Evolutionary conservation across 2,888 invertebrate species (phyloP), one percentile per base, ranked within the genome.

Genomic region (Limnephilus marmoratus): DNA sequence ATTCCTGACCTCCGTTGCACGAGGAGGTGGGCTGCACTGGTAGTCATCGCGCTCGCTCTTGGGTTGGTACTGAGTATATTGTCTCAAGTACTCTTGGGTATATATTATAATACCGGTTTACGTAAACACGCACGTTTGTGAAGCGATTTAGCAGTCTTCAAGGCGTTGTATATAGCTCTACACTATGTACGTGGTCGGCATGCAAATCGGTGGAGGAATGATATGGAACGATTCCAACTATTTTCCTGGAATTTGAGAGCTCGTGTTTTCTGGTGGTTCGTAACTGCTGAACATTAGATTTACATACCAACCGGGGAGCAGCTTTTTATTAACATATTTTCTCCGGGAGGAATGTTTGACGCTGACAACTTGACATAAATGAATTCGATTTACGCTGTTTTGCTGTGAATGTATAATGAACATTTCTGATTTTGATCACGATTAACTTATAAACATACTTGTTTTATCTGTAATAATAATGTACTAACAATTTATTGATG

Each of bases 101-200:
- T 91, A 91, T 82, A 53, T 68, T 34, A 24, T n/a, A 85, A 83
- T 90, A 87, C 90, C 82, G 81, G 87, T 90, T 90, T 88, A 90
- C 86, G 90, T 92, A 90, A 92, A 90, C 92, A 90, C 90, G 92
- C 92, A 81, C 87, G 92, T 92, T 92, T 85, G 91, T 85, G 68
- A 86, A 81, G 24, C 85, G 81, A 81, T 91, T 91, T 80, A 91
- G 91, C 91, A 90, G 91, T 91, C 91, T 90, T 80, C 80, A 29
- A 53, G n/a, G 83, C 53, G 53, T 13, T 90, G 29, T 24, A 24
- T 11, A n/a, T 68, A 68, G 68, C 68, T n/a, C n/a, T 53, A 53
- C 53, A 18, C 53, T 85, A 80, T 85, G 85, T 91, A 86, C 81
- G 87, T 81, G 91, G 45, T 91, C 31, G 86, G 45, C 91, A 87